Conservation (phyloP, 92 coral and sea anemone genomes). For the Parazoanthus swiftii region DNA sequence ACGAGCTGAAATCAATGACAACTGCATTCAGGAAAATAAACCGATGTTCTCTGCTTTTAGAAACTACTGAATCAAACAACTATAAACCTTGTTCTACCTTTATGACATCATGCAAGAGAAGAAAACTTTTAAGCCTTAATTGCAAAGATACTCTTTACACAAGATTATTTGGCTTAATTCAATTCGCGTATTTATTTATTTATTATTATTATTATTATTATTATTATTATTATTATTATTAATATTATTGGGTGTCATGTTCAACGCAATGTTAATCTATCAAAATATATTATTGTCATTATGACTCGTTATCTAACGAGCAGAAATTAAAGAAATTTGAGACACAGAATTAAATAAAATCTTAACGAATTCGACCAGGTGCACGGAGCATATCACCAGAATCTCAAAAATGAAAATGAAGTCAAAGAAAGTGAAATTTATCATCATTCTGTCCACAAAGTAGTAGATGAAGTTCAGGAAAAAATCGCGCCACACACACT, state of each 20-base stretch:
- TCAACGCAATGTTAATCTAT: too few species aligned
- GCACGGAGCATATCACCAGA: not conserved
- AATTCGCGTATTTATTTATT: too few species aligned
- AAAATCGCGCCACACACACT: not conserved
- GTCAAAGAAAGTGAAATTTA: not conserved
- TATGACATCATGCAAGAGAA: constrained; percentile 45
- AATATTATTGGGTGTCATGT: too few species aligned
- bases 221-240: too few species aligned
- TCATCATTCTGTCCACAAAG: not conserved
- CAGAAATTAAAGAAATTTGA: not conserved
- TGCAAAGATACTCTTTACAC: not conserved
- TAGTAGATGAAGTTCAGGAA: constrained; percentile 22
- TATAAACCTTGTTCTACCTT: constrained; percentile 44
- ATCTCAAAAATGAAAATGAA: not conserved
- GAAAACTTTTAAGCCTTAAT: not conserved
- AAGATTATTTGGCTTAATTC: too few species aligned
- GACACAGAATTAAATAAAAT: not conserved
- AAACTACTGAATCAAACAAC: constrained; percentile 47
- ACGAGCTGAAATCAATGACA: constrained; percentile 31
- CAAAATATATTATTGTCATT: too few species aligned
- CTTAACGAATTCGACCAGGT: not conserved
- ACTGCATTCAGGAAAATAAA: constrained; percentile 41
- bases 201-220: too few species aligned
- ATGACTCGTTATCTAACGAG: not conserved
- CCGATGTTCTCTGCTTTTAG: constrained; percentile 47